These are phyloP conservation scores for Diarsia dahlii DNA, from an alignment of 2,888 invertebrate species.

Conservation along the genomic window DNA sequence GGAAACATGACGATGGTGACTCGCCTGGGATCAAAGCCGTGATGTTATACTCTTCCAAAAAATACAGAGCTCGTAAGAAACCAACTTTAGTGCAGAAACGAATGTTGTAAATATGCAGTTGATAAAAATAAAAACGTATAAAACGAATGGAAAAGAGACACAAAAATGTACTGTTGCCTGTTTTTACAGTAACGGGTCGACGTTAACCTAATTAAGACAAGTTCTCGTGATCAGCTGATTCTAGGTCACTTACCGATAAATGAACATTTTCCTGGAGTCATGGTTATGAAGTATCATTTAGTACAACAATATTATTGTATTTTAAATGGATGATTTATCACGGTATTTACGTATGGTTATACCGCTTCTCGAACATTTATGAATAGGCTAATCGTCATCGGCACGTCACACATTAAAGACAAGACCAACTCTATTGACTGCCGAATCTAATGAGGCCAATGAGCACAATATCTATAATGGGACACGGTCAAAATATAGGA, in stretches of 20 bases:
- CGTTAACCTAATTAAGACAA: slow-evolving; percentile 65
- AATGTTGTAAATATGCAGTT: slow-evolving; percentile 21
- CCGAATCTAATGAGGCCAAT: slow-evolving; percentile 7
- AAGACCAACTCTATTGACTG: slow-evolving; percentile 24
- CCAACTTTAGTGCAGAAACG: background rate
- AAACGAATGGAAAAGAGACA: slow-evolving; percentile 46
- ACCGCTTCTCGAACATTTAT: slow-evolving; percentile 39
- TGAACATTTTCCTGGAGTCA: slow-evolving; percentile 65
- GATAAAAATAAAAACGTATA: slow-evolving; percentile 34
- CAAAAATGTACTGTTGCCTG: slow-evolving; percentile 50
- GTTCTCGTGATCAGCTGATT: slow-evolving; percentile 67
- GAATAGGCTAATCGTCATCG: slow-evolving; percentile 45
- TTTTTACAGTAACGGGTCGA: slow-evolving; percentile 58
- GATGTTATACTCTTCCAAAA: too few relatives aligned
- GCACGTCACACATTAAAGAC: slow-evolving; percentile 32
- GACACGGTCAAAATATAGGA: background rate
- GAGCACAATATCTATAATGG: background rate
- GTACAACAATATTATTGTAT: slow-evolving; percentile 32
- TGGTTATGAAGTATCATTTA: slow-evolving; percentile 32
- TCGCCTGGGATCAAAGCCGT: too few relatives aligned
- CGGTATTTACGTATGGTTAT: slow-evolving; percentile 27
- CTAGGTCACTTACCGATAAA: slow-evolving; percentile 66
- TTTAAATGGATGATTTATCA: slow-evolving; percentile 35
- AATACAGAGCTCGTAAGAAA: background rate
- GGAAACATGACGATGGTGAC: too few relatives aligned